These are phyloP conservation scores for Amphipoea oculea DNA, from an alignment of 2,888 invertebrate genomes.

Conservation along the genomic window DNA sequence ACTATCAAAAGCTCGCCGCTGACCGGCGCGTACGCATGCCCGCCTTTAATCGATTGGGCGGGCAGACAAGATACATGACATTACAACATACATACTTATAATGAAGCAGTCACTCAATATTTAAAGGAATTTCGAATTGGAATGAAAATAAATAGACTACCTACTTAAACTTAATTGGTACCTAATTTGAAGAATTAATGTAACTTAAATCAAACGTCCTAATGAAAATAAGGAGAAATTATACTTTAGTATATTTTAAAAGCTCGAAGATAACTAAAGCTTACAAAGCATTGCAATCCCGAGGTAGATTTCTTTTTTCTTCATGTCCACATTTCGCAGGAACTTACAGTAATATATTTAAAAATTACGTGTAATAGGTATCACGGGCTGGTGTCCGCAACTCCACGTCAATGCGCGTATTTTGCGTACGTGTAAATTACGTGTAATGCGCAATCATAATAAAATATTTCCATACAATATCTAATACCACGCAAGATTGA, in stretches of 20 bases:
- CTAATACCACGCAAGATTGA: constrained; percentile 6
- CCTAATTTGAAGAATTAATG: too few species aligned
- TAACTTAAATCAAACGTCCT: background rate
- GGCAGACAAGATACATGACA: constrained; percentile 63
- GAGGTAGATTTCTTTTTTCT: constrained; percentile 1
- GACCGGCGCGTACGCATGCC: constrained; percentile 64
- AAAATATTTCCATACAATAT: constrained; percentile 20
- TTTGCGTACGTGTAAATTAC: constrained; percentile 5
- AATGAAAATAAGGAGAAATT: background rate
- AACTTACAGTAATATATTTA: constrained; percentile 5
- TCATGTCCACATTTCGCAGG: background rate
- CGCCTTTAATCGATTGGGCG: constrained; percentile 75
- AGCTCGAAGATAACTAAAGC: background rate
- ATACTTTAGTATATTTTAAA: background rate
- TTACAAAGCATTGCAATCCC: background rate
- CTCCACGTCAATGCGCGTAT: too few species aligned
- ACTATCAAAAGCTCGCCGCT: constrained; percentile 74
- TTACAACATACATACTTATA: constrained; percentile 53
- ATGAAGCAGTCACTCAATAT: constrained; percentile 53
- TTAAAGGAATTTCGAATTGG: constrained; percentile 28
- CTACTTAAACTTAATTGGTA: constrained; percentile 17
- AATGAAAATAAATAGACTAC: constrained; percentile 34
- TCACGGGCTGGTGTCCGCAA: too few species aligned
- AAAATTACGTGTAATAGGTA: too few species aligned
- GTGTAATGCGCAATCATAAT: constrained; percentile 35